A percentile compares a stretch with the other conserved stretches of the same genome.
Conservation (phyloP, 2,797 vertebrate species). For the Acanthurus tractus region DNA sequence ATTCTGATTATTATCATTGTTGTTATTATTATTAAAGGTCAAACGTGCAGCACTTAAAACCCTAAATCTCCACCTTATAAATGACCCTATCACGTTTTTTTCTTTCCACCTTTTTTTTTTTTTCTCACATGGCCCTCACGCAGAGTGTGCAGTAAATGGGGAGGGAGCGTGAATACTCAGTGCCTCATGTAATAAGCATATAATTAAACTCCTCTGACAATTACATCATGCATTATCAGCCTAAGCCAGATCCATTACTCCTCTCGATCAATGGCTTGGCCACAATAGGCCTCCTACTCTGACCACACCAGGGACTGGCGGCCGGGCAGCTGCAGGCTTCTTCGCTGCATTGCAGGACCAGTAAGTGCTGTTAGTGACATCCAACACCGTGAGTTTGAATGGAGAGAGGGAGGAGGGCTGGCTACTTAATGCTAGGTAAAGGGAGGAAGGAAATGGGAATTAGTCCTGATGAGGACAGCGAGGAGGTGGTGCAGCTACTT, state of each 20-base stretch:
- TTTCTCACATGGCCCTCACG: slow-evolving; percentile 61
- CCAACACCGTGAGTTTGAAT: slow-evolving; percentile 75
- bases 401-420: slow-evolving; percentile 57
- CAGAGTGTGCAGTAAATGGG: slow-evolving; percentile 70
- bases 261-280: slow-evolving; percentile 87
- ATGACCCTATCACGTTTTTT: slow-evolving; percentile 20
- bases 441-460: slow-evolving; percentile 81
- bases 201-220: slow-evolving; percentile 94
- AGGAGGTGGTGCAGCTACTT: slow-evolving; percentile 75
- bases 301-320: slow-evolving; percentile 78
- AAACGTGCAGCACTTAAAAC: slow-evolving; percentile 21
- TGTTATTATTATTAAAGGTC: slow-evolving; percentile 8
- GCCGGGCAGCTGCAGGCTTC: slow-evolving; percentile 72
- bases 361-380: slow-evolving; percentile 88
- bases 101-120: background rate
- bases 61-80: slow-evolving; percentile 41
- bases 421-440: slow-evolving; percentile 79
- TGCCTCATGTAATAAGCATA: slow-evolving; percentile 86
- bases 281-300: slow-evolving; percentile 80
- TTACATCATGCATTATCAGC: slow-evolving; percentile 93
- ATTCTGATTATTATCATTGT: background rate
- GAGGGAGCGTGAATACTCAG: slow-evolving; percentile 77
- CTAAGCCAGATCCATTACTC: slow-evolving; percentile 91
- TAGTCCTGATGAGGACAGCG: slow-evolving; percentile 73
- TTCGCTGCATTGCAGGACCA: slow-evolving; percentile 72